Base-by-base conservation (phyloP, 1,140 invertebrate genomes). In the Orussus abietinus region DNA sequence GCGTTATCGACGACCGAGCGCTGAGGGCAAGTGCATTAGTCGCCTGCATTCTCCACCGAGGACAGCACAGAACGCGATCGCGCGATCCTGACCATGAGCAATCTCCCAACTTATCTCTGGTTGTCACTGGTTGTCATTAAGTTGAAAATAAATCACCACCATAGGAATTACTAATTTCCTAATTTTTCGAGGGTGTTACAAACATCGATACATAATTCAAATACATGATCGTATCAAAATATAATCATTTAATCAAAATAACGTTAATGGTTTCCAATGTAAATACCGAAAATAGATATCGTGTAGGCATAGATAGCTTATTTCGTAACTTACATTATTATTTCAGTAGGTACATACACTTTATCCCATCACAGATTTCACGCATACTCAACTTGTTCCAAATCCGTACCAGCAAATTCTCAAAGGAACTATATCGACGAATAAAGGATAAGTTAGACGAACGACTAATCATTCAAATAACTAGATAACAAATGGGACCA, bases 231-330 rank as follows among this genome's bases (percentile, higher is more conserved):
- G 22, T 53, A 50, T 40, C 45, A 56, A 57, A 50, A 50, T 56
- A 53, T 50, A 53, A 53, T 42, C 22, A 43, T 42, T 53, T 50
- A 47, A 47, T 56, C 42, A 45, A 7, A n/a, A 25, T 21, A 41
- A 50, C 34, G 36, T 49, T 29, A 32, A 39, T 55, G 46, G 18
- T 15, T 25, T 36, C 46, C 38, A 13, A 30, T 56, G 45, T 44
- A 55, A 53, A 50, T 39, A 38, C 35, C 31, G 35, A 49, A 40
- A 36, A 18, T 50, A 35, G 10, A 35, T 37, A 47, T 21, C 32
- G 33, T 40, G 33, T 22, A 7, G 10, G 13, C 37, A 25, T 44
- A 19, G 35, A 35, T 47, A 30, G 20, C 38, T 30, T 35, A 19
- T 29, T 45, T 51, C 31, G 18, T 38, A 17, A 38, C 37, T 38